Evolutionary conservation across 2,888 invertebrate species (phyloP).

Genomic region (Drosophila niveifrons): DNA sequence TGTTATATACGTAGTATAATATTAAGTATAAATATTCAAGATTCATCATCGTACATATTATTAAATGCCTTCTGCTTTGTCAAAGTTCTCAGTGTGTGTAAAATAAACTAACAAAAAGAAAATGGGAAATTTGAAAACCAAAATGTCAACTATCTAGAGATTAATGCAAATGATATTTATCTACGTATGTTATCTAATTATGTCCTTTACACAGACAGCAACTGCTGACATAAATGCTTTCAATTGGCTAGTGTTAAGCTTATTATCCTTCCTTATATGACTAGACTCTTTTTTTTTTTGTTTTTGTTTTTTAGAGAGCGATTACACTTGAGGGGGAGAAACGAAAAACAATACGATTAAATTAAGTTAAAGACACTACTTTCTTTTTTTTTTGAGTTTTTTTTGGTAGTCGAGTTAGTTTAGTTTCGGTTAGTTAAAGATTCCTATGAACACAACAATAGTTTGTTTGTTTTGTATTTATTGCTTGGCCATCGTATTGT

Average conservation of each 20-base stretch:
- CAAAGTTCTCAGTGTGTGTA: constrained; percentile 39
- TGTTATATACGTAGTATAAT: constrained; percentile 45
- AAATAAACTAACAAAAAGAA: constrained; percentile 11
- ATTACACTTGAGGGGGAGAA: constrained; percentile 15
- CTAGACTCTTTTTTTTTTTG: constrained; percentile 17
- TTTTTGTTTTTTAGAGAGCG: constrained; percentile 10
- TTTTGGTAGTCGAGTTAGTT: constrained; percentile 2
- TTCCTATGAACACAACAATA: constrained; percentile 69
- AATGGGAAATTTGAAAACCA: background rate
- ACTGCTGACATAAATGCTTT: constrained; percentile 66
- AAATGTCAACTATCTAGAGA: constrained; percentile 31
- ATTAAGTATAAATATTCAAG: constrained; percentile 66
- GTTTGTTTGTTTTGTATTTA: constrained; percentile 36
- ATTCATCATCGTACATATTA: constrained; percentile 35
- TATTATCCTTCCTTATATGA: constrained; percentile 56
- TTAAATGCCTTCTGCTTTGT: constrained; percentile 63
- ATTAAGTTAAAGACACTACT: constrained; percentile 3
- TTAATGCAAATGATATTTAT: constrained; percentile 24
- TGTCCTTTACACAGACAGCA: constrained; percentile 58
- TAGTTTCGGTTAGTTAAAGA: constrained; percentile 16
- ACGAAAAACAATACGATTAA: background rate
- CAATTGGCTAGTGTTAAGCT: constrained; percentile 78
- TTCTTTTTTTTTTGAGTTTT: too few species aligned
- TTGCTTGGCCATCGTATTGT: constrained; percentile 56
- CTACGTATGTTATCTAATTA: constrained; percentile 41